Evolutionary conservation across 2,797 vertebrate species (phyloP).

Genomic region (Oophaga sylvatica): DNA sequence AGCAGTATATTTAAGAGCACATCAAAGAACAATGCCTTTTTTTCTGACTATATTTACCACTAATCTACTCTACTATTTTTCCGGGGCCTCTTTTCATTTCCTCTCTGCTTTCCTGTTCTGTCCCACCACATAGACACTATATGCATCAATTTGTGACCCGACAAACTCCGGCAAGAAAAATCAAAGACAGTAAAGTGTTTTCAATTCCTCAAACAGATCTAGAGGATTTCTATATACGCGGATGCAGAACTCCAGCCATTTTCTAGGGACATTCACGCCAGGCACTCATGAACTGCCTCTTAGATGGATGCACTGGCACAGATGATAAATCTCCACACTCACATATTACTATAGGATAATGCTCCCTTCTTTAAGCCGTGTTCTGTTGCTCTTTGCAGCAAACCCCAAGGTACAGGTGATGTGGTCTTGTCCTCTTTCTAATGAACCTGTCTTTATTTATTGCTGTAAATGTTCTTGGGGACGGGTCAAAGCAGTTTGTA

Average conservation of each 20-base stretch:
- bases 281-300: constrained; percentile 1
- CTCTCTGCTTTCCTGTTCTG: constrained; percentile 26
- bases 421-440: constrained; percentile 60
- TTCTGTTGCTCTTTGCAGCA: constrained; percentile 32
- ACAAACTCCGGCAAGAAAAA: neutral
- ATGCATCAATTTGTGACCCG: constrained; percentile 28
- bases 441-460: constrained; percentile 61
- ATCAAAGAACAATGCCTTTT: constrained; percentile 41
- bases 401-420: constrained; percentile 50
- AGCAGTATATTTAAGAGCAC: constrained; percentile 38
- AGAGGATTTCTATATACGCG: constrained; percentile 9
- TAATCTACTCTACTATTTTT: constrained; percentile 34
- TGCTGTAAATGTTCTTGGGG: constrained; percentile 60
- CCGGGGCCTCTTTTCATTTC: constrained; percentile 7
- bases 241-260: constrained; percentile 58
- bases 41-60: constrained; percentile 36
- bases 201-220: neutral
- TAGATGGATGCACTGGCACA: constrained; percentile 8
- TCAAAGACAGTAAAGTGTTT: constrained; percentile 21
- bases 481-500: constrained; percentile 51
- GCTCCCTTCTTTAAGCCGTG: constrained; percentile 22
- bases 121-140: neutral
- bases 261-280: constrained; percentile 35
- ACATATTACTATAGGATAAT: constrained; percentile 19
- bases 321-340: constrained; percentile 6